Conservation (phyloP, 1,140 invertebrate genomes). For the Dinothrombium tinctorium region DNA sequence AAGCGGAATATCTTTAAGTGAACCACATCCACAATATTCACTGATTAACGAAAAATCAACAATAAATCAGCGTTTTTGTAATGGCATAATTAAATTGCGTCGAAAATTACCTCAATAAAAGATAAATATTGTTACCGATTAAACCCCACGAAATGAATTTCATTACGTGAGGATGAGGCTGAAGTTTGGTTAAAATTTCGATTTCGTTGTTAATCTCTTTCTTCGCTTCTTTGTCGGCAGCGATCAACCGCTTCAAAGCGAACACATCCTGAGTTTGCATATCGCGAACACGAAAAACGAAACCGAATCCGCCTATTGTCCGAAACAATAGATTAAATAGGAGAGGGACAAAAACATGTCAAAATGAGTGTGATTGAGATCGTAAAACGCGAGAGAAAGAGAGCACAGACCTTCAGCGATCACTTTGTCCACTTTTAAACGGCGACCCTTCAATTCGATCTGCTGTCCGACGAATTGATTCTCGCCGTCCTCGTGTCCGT, state of each 20-base stretch:
- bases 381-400: neutral
- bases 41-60: conserved; percentile 1
- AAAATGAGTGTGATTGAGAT: neutral
- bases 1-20: conserved; percentile 8
- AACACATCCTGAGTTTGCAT: conserved; percentile 7
- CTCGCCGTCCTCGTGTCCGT: neutral
- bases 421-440: conserved; percentile 61
- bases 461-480: conserved; percentile 52
- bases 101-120: conserved; percentile 11
- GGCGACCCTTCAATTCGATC: conserved; percentile 65
- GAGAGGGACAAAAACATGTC: neutral
- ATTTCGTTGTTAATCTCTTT: conserved; percentile 14
- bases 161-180: conserved; percentile 12
- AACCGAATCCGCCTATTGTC: conserved; percentile 12
- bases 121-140: conserved; percentile 11
- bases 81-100: too few species aligned
- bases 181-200: conserved; percentile 6
- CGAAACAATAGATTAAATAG: neutral
- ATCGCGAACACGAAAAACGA: conserved; percentile 10
- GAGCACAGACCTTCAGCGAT: conserved; percentile 62
- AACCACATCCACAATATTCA: conserved; percentile 13
- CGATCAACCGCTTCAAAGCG: conserved; percentile 10
- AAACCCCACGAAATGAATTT: conserved; percentile 11
- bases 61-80: neutral
- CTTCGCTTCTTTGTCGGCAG: conserved; percentile 9